Evolutionary conservation across 2,888 invertebrate genomes (phyloP).

Genomic region (Drosophila phalerata): DNA sequence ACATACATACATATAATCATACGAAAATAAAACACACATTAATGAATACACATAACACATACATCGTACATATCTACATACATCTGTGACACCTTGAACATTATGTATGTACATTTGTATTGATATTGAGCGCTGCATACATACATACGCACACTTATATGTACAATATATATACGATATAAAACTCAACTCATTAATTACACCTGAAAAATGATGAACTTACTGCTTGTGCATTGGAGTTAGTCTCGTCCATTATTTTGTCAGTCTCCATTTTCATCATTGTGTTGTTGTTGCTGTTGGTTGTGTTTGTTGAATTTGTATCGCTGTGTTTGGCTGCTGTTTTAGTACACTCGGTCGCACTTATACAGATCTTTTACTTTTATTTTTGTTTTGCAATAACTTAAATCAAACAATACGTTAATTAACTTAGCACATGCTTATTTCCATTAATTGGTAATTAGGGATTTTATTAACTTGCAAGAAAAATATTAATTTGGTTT

Average conservation of each 20-base stretch:
- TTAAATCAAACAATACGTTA: constrained; percentile 37
- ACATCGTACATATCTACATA: constrained; percentile 12
- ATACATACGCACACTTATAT: constrained; percentile 31
- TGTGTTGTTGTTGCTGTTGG: constrained; percentile 61
- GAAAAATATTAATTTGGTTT: constrained; percentile 55
- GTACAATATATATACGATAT: constrained; percentile 2
- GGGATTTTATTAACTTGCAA: constrained; percentile 46
- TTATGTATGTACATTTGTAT: constrained; percentile 40
- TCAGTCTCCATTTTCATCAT: constrained; percentile 96
- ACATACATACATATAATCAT: constrained; percentile 19
- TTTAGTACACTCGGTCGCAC: constrained; percentile 50
- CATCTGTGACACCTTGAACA: constrained; percentile 68
- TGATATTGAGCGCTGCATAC: constrained; percentile 27
- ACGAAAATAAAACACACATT: constrained; percentile 69
- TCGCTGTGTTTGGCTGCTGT: constrained; percentile 52
- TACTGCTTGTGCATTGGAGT: constrained; percentile 89
- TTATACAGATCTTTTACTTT: constrained; percentile 21
- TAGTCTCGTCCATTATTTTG: constrained; percentile 93
- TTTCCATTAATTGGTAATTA: constrained; percentile 36
- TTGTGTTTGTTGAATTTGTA: constrained; percentile 61
- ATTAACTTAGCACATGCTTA: constrained; percentile 35
- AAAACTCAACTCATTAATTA: constrained; percentile 29
- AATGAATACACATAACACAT: constrained; percentile 37
- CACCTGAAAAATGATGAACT: constrained; percentile 63
- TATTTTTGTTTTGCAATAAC: constrained; percentile 49